Evolutionary conservation across 2,797 vertebrate genomes (phyloP), one percentile per base, ranked within the genome.

Genomic region (Phrynocephalus guinanensis): DNA sequence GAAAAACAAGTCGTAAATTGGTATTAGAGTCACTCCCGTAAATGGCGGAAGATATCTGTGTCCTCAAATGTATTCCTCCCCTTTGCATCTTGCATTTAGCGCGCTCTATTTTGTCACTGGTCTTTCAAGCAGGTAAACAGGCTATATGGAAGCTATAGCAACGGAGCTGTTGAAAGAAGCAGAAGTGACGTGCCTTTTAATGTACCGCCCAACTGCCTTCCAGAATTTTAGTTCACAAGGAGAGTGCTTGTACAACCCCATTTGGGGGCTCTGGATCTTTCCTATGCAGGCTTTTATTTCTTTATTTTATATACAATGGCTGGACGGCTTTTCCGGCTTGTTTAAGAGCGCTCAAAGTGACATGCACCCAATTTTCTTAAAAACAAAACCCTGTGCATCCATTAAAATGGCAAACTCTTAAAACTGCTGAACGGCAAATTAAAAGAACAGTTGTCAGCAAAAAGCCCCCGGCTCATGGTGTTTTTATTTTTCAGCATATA

Each of bases 401-500:
- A 81, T 86, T 86, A 81, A 86, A 73, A 86, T 0, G 44, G 66
- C 48, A 73, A 81, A 86, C 78, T 73, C 70, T 73, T 72, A 30
- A 86, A 86, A 72, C 33, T 44, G 79, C 85, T 73, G 78, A 71
- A 73, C 68, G n/a, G 78, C 85, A 81, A 86, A 86, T 86, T 86
- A 81, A 86, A 86, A 86, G 80, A 81, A 86, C 71, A 26, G 67
- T 67, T 22, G 52, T 81, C 85, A 81, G 85, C 85, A 86, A 86
- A 86, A 80, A 15, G 16, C 33, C 67, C 44, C 16, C 81, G 5
- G 26, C 52, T 52, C 8, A 63, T 52, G 24, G 52, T 56, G 56
- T 60, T 28, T 72, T 86, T 86, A 48, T 48, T 73, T 73, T 73
- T n/a, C 33, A 26, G 8, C n/a, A 28, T 5, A 38, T 81, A 63